Conservation (phyloP, 2,113 vertebrate species). For the Salvelinus fontinalis region DNA sequence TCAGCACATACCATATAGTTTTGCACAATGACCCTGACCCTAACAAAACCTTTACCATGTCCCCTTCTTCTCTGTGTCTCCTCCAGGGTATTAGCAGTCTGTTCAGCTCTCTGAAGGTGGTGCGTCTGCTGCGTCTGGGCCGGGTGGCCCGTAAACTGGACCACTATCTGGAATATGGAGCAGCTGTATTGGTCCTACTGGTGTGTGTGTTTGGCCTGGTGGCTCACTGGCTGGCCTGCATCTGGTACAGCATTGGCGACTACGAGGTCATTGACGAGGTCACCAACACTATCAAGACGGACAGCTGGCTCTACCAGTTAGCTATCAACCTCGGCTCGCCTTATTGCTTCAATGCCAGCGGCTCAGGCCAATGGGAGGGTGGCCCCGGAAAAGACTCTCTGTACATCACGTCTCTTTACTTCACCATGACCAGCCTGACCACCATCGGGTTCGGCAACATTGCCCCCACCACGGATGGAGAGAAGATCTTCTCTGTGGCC, state of each 20-base stretch:
- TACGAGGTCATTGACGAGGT: conserved; percentile 94
- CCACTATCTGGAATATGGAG: conserved; percentile 96
- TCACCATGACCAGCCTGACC: conserved; percentile 99
- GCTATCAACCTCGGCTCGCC: conserved; percentile 92
- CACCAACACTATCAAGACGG: conserved; percentile 92
- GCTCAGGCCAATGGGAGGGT: conserved; percentile 91
- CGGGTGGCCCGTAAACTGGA: conserved; percentile 95
- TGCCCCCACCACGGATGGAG: conserved; percentile 92
- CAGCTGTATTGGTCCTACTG: conserved; percentile 91
- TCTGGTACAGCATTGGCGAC: conserved; percentile 99
- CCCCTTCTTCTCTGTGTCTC: conserved; percentile 5
- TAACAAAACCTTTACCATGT: not conserved
- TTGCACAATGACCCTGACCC: too few species aligned
- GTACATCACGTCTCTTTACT: conserved; percentile 97
- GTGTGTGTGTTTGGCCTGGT: conserved; percentile 96
- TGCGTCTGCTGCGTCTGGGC: conserved; percentile 90
- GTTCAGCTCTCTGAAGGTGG: conserved; percentile 97
- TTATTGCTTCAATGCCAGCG: conserved; percentile 89
- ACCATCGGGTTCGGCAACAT: conserved; percentile 99
- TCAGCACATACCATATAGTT: not conserved
- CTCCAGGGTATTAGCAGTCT: conserved; percentile 93
- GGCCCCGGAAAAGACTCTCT: conserved; percentile 94
- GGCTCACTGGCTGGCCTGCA: conserved; percentile 97
- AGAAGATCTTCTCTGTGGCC: conserved; percentile 98
- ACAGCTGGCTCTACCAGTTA: conserved; percentile 97